Evolutionary conservation across 2,113 vertebrate genomes (phyloP).

Genomic region (Alosa alosa): DNA sequence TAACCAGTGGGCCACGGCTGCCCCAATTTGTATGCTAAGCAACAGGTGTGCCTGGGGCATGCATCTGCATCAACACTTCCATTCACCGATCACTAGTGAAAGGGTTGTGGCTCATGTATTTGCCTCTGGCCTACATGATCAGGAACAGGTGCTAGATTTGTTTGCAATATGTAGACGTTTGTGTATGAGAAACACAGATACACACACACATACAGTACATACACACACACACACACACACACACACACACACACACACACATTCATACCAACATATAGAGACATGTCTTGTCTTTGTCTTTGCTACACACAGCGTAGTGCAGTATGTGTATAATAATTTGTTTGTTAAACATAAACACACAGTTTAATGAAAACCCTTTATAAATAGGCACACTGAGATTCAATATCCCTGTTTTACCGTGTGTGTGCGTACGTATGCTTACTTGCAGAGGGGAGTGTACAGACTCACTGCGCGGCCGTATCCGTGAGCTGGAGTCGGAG

Average conservation of each 20-base stretch:
- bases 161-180: not conserved
- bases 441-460: slow-evolving; percentile 86
- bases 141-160: not conserved
- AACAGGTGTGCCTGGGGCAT: not conserved
- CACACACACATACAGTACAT: not conserved
- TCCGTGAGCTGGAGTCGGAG: slow-evolving; percentile 93
- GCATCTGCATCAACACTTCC: not conserved
- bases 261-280: no score
- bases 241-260: not conserved
- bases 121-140: not conserved
- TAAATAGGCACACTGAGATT: no score
- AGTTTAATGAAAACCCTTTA: not conserved
- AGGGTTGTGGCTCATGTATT: not conserved
- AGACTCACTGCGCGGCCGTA: slow-evolving; percentile 84
- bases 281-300: no score
- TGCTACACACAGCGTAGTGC: no score
- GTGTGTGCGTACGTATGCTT: no score
- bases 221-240: not conserved
- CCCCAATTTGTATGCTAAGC: not conserved
- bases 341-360: no score
- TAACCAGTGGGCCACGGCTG: no score
- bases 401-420: no score
- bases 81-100: no score
- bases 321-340: no score
- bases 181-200: not conserved